phyloP scores from a whole-genome alignment of 2,113 vertebrate genomes.

The Apodemus sylvaticus region DNA sequence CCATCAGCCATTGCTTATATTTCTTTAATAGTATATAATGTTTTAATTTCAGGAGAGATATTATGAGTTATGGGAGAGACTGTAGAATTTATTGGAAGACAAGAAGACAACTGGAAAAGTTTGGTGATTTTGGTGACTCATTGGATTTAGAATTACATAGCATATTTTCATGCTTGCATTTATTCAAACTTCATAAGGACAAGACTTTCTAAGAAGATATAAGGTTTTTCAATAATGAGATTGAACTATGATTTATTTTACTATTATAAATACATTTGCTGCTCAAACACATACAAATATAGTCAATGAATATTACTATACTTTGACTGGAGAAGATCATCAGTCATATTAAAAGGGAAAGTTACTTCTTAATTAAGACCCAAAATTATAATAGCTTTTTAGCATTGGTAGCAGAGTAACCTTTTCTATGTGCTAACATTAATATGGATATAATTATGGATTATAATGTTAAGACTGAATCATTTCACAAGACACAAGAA shows the following conservation, averaged over 20 bases:
- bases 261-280: background rate
- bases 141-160: background rate
- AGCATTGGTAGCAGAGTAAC: background rate
- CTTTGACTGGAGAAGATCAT: background rate
- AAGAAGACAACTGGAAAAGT: background rate
- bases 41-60: background rate
- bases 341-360: background rate
- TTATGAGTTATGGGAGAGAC: background rate
- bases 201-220: background rate
- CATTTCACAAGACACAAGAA: background rate
- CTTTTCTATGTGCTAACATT: background rate
- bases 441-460: background rate
- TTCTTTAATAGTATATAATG: background rate
- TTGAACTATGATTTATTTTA: background rate
- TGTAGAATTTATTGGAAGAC: background rate
- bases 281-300: background rate
- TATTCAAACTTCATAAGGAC: background rate
- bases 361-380: background rate
- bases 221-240: background rate
- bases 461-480: background rate
- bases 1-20: background rate
- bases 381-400: slow-evolving; percentile 1
- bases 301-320: background rate
- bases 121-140: background rate
- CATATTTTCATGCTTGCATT: background rate